Conservation (phyloP, 2,888 invertebrate species). For the Mesoligia furuncula region DNA sequence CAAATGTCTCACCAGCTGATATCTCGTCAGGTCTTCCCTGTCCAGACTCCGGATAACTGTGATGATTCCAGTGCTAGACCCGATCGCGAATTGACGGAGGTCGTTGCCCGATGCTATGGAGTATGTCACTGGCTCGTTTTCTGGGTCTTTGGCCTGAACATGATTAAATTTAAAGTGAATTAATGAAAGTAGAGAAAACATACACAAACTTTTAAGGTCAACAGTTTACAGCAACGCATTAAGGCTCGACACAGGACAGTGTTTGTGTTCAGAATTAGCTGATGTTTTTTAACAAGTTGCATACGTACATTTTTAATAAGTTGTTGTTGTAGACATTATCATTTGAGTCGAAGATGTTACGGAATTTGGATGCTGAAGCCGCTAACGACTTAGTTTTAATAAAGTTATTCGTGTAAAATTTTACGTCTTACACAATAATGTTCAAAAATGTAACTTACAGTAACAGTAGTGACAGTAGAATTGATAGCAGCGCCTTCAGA, state of each 20-base stretch:
- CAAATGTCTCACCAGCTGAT: conserved; percentile 93
- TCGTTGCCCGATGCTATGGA: conserved; percentile 97
- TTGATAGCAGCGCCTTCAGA: conserved; percentile 97
- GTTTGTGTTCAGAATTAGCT: not conserved
- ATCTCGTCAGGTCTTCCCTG: conserved; percentile 96
- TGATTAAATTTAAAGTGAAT: too few species aligned
- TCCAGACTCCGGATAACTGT: conserved; percentile 96
- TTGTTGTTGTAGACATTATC: too few species aligned
- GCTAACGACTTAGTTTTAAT: too few species aligned
- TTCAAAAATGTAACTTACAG: conserved; percentile 82
- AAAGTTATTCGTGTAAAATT: too few species aligned
- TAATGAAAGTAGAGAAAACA: too few species aligned
- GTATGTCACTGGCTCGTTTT: conserved; percentile 96
- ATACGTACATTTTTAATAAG: too few species aligned
- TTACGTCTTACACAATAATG: too few species aligned
- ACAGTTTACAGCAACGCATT: not conserved
- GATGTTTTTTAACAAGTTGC: too few species aligned
- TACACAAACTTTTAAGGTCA: not conserved
- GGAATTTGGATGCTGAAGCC: too few species aligned
- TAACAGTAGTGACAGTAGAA: conserved; percentile 95
- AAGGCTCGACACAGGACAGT: not conserved
- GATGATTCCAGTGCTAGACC: conserved; percentile 96
- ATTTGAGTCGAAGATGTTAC: too few species aligned
- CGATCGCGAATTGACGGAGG: conserved; percentile 96
- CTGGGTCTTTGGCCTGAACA: conserved; percentile 95